A percentile compares a stretch with the other conserved stretches of the same genome.
Evolutionary conservation across 2,888 invertebrate genomes (phyloP).

Genomic region (Meteorus colon): DNA sequence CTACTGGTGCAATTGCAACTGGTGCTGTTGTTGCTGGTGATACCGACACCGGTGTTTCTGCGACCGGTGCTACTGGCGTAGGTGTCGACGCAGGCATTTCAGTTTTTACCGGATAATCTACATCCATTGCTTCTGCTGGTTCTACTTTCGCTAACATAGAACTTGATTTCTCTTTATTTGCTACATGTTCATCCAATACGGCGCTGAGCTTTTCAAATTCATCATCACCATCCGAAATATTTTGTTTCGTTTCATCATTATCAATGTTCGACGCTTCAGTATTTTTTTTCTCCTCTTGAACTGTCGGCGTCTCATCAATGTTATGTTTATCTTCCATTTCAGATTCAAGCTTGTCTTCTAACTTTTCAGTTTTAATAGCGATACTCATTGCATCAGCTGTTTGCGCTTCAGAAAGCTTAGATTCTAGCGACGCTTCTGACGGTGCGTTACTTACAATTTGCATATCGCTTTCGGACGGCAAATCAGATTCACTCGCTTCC

Average conservation of each 20-base stretch:
- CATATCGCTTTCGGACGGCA: slow-evolving; percentile 51
- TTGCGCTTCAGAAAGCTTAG: slow-evolving; percentile 40
- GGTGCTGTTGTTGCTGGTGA: slow-evolving; percentile 27
- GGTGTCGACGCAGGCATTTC: background rate
- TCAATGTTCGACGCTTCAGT: background rate
- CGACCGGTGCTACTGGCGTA: background rate
- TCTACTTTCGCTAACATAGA: slow-evolving; percentile 28
- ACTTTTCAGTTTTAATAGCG: slow-evolving; percentile 19
- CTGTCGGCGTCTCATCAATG: slow-evolving; percentile 45
- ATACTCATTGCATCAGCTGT: slow-evolving; percentile 35
- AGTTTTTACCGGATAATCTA: slow-evolving; percentile 11
- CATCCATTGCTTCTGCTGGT: slow-evolving; percentile 25
- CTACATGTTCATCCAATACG: slow-evolving; percentile 43
- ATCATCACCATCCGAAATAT: slow-evolving; percentile 21
- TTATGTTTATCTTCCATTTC: slow-evolving; percentile 50
- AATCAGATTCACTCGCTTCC: slow-evolving; percentile 48
- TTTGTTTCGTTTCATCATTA: background rate
- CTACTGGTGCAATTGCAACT: slow-evolving; percentile 23
- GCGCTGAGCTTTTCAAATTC: slow-evolving; percentile 28
- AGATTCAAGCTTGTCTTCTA: slow-evolving; percentile 45
- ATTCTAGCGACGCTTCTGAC: slow-evolving; percentile 42
- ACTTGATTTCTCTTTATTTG: slow-evolving; percentile 51
- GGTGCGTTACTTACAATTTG: slow-evolving; percentile 46
- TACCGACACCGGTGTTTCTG: slow-evolving; percentile 62
- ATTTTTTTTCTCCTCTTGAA: background rate